Conservation (phyloP, 1,140 invertebrate species). For the Neuroterus valhalla region DNA sequence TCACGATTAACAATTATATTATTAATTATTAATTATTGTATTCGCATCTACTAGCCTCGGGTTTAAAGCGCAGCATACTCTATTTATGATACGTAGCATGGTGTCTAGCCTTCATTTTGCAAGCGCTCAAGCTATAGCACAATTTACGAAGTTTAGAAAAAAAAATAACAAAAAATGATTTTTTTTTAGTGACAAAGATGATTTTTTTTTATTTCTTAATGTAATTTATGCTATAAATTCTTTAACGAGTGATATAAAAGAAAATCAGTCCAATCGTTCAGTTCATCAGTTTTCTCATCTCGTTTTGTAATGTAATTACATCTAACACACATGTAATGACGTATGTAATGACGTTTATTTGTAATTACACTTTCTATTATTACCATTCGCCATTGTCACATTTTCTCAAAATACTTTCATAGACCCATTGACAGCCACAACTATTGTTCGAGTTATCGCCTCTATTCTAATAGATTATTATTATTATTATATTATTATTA, state of each 20-base stretch:
- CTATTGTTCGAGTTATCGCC: conserved; percentile 36
- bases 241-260: not conserved
- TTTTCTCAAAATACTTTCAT: conserved; percentile 16
- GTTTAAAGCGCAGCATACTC: conserved; percentile 30
- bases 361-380: conserved; percentile 12
- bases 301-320: conserved; percentile 14
- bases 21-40: conserved; percentile 41
- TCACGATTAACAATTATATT: conserved; percentile 33
- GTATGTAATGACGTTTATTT: conserved; percentile 14
- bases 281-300: not conserved
- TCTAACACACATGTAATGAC: not conserved
- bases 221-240: too few species aligned
- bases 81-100: conserved; percentile 15
- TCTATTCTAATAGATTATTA: conserved; percentile 33
- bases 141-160: too few species aligned
- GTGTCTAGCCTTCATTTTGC: not conserved
- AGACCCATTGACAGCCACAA: conserved; percentile 30
- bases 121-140: too few species aligned
- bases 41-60: conserved; percentile 34
- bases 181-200: too few species aligned
- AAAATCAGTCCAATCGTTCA: conserved; percentile 19
- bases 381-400: conserved; percentile 22
- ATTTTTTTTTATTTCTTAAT: too few species aligned
- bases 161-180: too few species aligned
- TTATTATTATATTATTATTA: conserved; percentile 33